These are phyloP conservation scores for Aegotheles bennettii DNA, from an alignment of 2,113 vertebrate species.

Conservation along the genomic window DNA sequence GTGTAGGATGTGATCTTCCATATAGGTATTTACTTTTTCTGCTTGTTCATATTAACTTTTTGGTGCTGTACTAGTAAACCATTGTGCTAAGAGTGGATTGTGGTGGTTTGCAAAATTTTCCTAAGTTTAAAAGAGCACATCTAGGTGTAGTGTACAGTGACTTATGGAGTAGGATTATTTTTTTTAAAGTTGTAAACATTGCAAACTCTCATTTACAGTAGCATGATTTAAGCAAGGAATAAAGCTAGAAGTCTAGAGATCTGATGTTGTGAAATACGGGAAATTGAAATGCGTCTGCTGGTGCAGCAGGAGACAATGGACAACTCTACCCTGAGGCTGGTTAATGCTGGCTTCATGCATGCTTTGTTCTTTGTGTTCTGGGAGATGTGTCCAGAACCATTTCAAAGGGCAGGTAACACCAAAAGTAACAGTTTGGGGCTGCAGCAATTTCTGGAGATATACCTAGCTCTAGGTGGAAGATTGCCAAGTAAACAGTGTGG, in stretches of 20 bases:
- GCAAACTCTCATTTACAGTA: background rate
- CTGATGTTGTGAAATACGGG: background rate
- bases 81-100: background rate
- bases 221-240: background rate
- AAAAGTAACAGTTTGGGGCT: background rate
- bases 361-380: background rate
- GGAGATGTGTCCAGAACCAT: fast-evolving
- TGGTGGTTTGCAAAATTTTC: background rate
- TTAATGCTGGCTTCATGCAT: background rate
- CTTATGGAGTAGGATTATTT: background rate
- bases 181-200: background rate
- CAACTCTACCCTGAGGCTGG: background rate
- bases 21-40: conserved; percentile 76
- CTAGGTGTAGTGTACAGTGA: background rate
- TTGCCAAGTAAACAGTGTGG: fast-evolving
- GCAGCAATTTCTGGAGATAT: background rate
- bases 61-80: background rate
- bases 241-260: background rate
- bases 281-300: background rate
- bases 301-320: fast-evolving
- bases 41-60: background rate
- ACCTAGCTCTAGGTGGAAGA: background rate
- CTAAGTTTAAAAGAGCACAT: background rate
- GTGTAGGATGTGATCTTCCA: conserved; percentile 84
- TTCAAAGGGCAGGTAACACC: background rate